Conservation (phyloP, 2,797 vertebrate species). For the Eurystomus glaucurus region DNA sequence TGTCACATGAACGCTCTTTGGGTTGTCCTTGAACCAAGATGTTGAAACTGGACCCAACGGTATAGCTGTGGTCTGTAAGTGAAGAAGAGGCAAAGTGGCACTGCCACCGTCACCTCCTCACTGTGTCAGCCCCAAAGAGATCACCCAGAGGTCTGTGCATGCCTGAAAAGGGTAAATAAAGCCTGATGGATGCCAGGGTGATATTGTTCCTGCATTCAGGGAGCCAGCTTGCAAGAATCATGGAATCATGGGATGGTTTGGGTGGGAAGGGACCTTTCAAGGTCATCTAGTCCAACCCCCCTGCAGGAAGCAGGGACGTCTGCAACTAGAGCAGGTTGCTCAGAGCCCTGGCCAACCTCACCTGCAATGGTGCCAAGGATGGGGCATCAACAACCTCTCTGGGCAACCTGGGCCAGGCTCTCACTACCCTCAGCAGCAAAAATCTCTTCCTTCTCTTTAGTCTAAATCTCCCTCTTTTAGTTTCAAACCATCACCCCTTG, state of each 20-base stretch:
- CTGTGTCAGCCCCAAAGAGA: background rate
- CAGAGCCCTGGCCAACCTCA: background rate
- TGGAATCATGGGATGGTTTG: background rate
- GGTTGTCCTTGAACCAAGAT: background rate
- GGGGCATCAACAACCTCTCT: background rate
- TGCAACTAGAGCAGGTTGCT: background rate
- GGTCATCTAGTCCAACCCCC: background rate
- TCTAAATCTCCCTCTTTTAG: fast-evolving
- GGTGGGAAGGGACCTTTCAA: background rate
- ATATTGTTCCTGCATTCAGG: background rate
- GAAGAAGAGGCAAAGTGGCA: background rate
- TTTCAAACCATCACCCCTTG: fast-evolving
- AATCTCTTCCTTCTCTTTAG: fast-evolving
- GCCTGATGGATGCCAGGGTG: background rate
- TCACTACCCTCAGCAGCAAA: fast-evolving
- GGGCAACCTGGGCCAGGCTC: background rate
- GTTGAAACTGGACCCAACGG: fast-evolving
- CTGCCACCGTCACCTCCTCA: background rate
- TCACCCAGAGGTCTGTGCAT: background rate
- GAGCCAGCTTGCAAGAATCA: background rate
- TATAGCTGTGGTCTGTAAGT: background rate
- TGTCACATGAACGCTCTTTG: fast-evolving
- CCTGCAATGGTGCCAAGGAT: background rate
- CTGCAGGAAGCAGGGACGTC: background rate
- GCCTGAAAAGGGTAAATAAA: background rate